Percentiles rank a stretch among this genome's conserved stretches.
Evolutionary conservation across 2,888 invertebrate species (phyloP).

Genomic region (Tenthredo amoena): DNA sequence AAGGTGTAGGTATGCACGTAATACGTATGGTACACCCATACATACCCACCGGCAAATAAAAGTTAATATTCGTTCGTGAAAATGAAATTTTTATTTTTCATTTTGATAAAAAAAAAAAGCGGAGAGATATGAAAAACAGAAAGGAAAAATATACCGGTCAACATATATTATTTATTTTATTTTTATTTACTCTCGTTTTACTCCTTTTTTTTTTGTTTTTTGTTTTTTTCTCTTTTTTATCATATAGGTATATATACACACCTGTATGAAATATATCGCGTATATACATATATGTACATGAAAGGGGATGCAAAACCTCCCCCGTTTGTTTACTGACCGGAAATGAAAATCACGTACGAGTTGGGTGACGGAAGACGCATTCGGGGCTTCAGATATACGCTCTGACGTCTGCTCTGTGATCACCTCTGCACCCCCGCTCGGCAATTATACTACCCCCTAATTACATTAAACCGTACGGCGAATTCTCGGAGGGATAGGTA

Average conservation of each 20-base stretch:
- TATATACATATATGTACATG: not conserved
- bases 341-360: slow-evolving; percentile 37
- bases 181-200: too few relatives aligned
- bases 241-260: not conserved
- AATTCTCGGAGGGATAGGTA: not conserved
- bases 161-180: too few relatives aligned
- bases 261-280: not conserved
- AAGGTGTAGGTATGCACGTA: not conserved
- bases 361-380: not conserved
- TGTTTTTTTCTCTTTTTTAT: too few relatives aligned
- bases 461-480: not conserved
- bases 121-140: not conserved
- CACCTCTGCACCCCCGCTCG: not conserved
- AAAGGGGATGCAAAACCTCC: not conserved
- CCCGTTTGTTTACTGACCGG: slow-evolving; percentile 39
- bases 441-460: not conserved
- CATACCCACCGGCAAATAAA: not conserved
- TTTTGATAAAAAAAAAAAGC: not conserved
- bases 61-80: slow-evolving; percentile 4
- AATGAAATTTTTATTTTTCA: not conserved
- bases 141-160: not conserved
- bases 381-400: not conserved
- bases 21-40: not conserved
- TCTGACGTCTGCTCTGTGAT: slow-evolving; percentile 26
- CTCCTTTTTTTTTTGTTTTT: too few relatives aligned